A percentile compares a stretch with the other conserved stretches of the same genome.
Evolutionary conservation across 2,113 vertebrate genomes (phyloP).

Genomic region (Collichthys lucidus): DNA sequence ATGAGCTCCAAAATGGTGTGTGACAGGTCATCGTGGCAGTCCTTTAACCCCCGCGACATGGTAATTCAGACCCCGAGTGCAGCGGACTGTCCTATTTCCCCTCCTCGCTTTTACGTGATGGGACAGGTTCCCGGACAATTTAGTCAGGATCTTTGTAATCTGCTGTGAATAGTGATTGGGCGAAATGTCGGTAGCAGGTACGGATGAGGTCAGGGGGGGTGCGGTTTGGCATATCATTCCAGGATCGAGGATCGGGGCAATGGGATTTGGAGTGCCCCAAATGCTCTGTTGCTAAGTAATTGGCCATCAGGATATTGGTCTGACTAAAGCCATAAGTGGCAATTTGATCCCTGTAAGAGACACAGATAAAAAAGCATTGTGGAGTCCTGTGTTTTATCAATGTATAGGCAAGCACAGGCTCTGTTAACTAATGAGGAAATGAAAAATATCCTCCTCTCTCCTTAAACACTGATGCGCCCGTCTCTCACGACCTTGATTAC

Average conservation of each 20-base stretch:
- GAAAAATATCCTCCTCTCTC: constrained; percentile 54
- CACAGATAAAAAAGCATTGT: constrained; percentile 22
- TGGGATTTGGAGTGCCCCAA: constrained; percentile 54
- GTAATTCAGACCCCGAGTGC: constrained; percentile 59
- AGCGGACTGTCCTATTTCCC: constrained; percentile 30
- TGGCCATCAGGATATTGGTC: constrained; percentile 49
- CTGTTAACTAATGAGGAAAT: constrained; percentile 60
- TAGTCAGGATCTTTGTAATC: constrained; percentile 44
- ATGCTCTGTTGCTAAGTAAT: constrained; percentile 61
- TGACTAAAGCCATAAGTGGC: constrained; percentile 39
- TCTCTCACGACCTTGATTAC: constrained; percentile 72
- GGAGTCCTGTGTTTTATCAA: constrained; percentile 41
- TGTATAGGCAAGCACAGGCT: constrained; percentile 17
- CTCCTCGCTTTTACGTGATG: constrained; percentile 43
- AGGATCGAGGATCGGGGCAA: constrained; percentile 43
- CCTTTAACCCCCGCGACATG: constrained; percentile 60
- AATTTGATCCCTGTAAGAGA: constrained; percentile 24
- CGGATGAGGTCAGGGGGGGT: constrained; percentile 54
- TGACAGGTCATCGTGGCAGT: constrained; percentile 68
- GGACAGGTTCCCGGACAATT: constrained; percentile 61
- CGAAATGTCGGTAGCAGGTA: constrained; percentile 37
- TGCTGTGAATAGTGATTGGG: constrained; percentile 50
- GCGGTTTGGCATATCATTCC: constrained; percentile 53
- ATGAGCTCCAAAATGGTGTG: constrained; percentile 43
- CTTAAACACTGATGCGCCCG: constrained; percentile 35